phyloP scores from a whole-genome alignment of 2,888 invertebrate species.

The Agriopis aurantiaria region DNA sequence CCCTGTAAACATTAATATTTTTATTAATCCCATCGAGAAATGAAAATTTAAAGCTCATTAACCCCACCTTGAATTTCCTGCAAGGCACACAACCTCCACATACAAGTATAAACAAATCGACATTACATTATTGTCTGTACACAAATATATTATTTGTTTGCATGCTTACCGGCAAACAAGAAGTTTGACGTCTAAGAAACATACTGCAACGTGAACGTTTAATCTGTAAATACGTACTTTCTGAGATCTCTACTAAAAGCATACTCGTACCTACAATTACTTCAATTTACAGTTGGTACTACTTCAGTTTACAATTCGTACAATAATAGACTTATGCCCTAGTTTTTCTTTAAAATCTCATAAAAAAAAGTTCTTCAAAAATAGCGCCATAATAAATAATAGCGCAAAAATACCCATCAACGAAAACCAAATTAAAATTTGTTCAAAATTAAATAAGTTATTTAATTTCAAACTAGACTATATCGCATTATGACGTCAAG shows the following conservation, averaged over 20 bases:
- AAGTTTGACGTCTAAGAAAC: slow-evolving; percentile 73
- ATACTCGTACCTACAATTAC: slow-evolving; percentile 6
- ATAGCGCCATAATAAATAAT: too few species aligned
- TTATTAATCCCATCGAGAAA: slow-evolving; percentile 1
- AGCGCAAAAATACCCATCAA: too few species aligned
- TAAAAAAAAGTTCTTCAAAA: too few species aligned
- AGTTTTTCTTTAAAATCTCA: too few species aligned
- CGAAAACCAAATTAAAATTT: too few species aligned
- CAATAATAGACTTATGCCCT: too few species aligned
- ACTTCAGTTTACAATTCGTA: too few species aligned
- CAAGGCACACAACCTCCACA: background rate
- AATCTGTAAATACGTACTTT: slow-evolving; percentile 73
- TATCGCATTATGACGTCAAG: too few species aligned
- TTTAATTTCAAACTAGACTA: too few species aligned
- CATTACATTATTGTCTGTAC: slow-evolving; percentile 40
- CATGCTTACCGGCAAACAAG: slow-evolving; percentile 79
- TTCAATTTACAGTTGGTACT: background rate
- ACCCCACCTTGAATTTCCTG: slow-evolving; percentile 3
- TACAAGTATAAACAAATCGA: background rate
- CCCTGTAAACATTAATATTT: background rate
- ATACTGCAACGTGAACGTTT: slow-evolving; percentile 79
- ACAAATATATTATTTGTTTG: slow-evolving; percentile 55
- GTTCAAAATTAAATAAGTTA: too few species aligned
- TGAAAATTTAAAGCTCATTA: slow-evolving; percentile 3
- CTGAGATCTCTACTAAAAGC: slow-evolving; percentile 27